Percentiles rank a stretch among this genome's conserved stretches.
Evolutionary conservation across 2,113 vertebrate genomes (phyloP).

Genomic region (Ptychochromis oligacanthus): DNA sequence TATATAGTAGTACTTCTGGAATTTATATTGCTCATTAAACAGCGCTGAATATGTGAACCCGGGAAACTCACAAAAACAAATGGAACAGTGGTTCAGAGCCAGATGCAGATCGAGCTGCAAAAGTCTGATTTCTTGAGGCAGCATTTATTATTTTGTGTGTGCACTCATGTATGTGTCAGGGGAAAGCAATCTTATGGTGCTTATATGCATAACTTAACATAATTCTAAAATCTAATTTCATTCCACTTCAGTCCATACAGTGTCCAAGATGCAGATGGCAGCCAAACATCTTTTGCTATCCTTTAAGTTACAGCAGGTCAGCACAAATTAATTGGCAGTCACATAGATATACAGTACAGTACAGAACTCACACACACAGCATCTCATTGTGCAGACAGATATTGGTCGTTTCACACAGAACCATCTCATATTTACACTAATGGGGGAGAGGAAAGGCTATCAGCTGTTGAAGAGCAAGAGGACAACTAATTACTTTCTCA

Average conservation of each 20-base stretch:
- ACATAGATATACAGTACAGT: not conserved
- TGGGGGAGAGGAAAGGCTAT: not conserved
- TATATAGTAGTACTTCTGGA: conserved; percentile 1
- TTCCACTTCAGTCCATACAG: not conserved
- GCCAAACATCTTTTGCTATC: conserved; percentile 17
- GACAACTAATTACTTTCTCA: conserved; percentile 33
- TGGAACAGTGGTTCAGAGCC: conserved; percentile 2
- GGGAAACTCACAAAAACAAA: conserved; percentile 14
- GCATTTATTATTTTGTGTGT: conserved; percentile 4
- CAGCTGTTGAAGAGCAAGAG: not conserved
- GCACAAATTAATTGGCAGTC: conserved; percentile 45
- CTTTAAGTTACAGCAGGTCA: conserved; percentile 32
- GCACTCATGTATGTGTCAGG: not conserved
- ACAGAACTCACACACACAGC: conserved; percentile 8
- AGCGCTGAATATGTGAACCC: conserved; percentile 20
- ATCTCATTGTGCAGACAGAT: not conserved
- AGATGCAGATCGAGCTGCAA: conserved; percentile 20
- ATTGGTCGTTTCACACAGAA: not conserved
- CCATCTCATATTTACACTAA: conserved; percentile 3
- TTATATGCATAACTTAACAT: conserved; percentile 43
- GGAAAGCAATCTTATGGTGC: not conserved
- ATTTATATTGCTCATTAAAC: conserved; percentile 46
- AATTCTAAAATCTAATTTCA: conserved; percentile 28
- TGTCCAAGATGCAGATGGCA: not conserved
- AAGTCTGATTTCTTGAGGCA: conserved; percentile 15